Evolutionary conservation across 2,797 vertebrate genomes (phyloP), one percentile per base, ranked within the genome.

Genomic region (Mus caroli): DNA sequence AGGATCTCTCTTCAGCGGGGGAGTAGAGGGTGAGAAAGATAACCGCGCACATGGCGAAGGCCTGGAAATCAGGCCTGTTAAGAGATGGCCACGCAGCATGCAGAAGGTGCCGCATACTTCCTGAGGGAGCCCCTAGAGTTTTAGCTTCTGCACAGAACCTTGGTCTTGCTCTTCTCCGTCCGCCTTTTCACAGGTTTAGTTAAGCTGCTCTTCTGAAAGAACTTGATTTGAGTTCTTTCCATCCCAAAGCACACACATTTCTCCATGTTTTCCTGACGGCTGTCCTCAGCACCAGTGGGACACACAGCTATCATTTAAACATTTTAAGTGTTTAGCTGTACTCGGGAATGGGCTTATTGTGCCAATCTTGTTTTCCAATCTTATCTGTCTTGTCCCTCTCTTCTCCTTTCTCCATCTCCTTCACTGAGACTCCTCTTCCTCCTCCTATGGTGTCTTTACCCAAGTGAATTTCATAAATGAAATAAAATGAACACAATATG

Each of bases 131-230:
- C n/a, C 31, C 17, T 40, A 31, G 17, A 75, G 60, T 79, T 91
- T 85, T 50, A 56, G 79, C 56, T 80, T 94, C 73, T 92, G 64
- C 20, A 22, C 50, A 77, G 64, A 82, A 78, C 43, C 14, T n/a
- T 31, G 46, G 73, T 77, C 75, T 62, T 69, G 1, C n/a, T 62
- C 31, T 73, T 76, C 91, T 79, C 24, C 79, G 37, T 24, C 71
- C 85, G 17, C 40, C 46, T 93, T 91, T 85, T 76, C 31, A 90
- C 83, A 82, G 56, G 78, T 37, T 90, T 73, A 77, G 64, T 56
- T 67, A 80, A 64, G 37, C 77, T 31, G 86, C 69, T 80, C 56
- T 91, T 83, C 37, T n/a, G 40, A 69, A 52, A 77, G 64, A 22
- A 52, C 26, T 82, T 52, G 50, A 37, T 13, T 40, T 78, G 89